A percentile compares a stretch with the other conserved stretches of the same genome.
These are phyloP conservation scores for Macropus fuliginosus DNA, from an alignment of 2,797 vertebrate species.

Conservation along the genomic window DNA sequence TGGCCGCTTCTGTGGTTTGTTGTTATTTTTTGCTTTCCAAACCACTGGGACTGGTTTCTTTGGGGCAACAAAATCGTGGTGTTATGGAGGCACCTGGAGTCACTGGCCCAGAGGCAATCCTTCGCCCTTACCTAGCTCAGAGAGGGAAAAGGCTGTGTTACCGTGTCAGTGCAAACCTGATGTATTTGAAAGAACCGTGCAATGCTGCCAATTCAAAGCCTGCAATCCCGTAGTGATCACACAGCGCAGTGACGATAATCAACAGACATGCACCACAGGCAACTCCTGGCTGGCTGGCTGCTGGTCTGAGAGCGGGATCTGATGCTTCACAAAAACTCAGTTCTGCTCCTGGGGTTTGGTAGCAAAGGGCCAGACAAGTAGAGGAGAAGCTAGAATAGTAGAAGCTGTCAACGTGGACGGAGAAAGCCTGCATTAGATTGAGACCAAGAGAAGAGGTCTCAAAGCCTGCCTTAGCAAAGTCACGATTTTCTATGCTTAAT, in stretches of 20 bases:
- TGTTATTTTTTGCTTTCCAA: constrained; percentile 43
- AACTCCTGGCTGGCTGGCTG: not conserved
- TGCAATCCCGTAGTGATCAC: constrained; percentile 26
- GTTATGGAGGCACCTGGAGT: constrained; percentile 36
- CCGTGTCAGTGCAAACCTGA: not conserved
- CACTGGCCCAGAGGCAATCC: constrained; percentile 24
- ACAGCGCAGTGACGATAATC: constrained; percentile 51
- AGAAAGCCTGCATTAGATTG: constrained; percentile 6
- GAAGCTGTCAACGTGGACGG: constrained; percentile 8
- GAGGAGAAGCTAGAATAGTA: constrained; percentile 43
- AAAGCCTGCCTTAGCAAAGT: constrained; percentile 5
- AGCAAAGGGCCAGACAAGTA: constrained; percentile 34
- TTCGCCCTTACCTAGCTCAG: constrained; percentile 18
- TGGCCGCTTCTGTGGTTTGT: constrained; percentile 22
- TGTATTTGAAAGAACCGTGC: not conserved
- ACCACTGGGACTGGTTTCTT: constrained; percentile 20
- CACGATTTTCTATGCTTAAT: constrained; percentile 62
- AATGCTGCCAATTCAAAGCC: constrained; percentile 36
- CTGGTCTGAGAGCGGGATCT: not conserved
- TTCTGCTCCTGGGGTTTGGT: not conserved
- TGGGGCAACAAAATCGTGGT: constrained; percentile 41
- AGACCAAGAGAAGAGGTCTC: constrained; percentile 1
- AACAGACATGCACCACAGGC: constrained; percentile 73
- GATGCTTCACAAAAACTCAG: not conserved
- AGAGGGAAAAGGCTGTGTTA: not conserved